Conservation (phyloP, 2,888 invertebrate genomes). For the Torymus texanus region DNA sequence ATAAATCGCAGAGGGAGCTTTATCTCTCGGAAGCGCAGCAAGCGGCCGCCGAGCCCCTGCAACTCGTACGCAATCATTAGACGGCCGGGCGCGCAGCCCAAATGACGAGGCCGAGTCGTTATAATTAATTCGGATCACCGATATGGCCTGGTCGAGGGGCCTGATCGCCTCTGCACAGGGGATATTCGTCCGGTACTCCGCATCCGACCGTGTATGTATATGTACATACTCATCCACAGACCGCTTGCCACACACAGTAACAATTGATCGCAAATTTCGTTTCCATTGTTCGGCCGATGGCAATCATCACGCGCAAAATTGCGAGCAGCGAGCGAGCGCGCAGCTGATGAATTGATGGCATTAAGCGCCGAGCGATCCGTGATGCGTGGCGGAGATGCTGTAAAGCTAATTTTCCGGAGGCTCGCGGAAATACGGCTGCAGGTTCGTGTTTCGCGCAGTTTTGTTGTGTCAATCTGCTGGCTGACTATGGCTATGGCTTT, state of each 20-base stretch:
- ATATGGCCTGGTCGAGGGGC: not conserved
- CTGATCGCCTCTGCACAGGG: no score
- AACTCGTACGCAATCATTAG: conserved; percentile 29
- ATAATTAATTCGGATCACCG: conserved; percentile 50
- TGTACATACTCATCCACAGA: no score
- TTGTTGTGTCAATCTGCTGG: no score
- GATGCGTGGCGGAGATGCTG: conserved; percentile 50
- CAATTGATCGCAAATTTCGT: conserved; percentile 50
- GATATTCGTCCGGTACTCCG: no score
- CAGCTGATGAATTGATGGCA: conserved; percentile 50
- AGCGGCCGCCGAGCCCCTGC: not conserved
- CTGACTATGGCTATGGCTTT: no score
- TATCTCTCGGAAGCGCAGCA: conserved; percentile 32
- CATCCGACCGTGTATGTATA: no score
- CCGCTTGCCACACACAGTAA: no score
- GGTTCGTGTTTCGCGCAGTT: no score
- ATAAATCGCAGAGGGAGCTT: not conserved
- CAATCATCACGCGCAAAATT: conserved; percentile 48
- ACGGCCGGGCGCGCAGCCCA: conserved; percentile 27
- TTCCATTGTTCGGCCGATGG: conserved; percentile 41
- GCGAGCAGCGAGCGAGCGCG: conserved; percentile 2
- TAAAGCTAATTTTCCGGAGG: conserved; percentile 50
- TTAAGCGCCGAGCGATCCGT: conserved; percentile 18
- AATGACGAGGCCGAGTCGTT: conserved; percentile 38
- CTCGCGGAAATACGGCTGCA: not conserved